Evolutionary conservation across 2,113 vertebrate species (phyloP).

Genomic region (Hippocampus mohnikei): DNA sequence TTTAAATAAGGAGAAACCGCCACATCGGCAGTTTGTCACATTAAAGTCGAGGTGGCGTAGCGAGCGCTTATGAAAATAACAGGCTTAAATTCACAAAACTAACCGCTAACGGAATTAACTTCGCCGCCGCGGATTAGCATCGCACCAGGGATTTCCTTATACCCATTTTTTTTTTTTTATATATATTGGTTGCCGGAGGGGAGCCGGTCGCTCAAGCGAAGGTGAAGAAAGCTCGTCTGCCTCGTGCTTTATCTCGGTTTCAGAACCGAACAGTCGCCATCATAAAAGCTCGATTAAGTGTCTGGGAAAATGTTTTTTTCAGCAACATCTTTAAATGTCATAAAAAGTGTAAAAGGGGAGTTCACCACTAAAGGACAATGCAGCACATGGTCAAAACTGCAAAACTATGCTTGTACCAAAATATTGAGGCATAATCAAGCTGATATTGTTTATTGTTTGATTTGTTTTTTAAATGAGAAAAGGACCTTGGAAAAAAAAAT

Average conservation of each 20-base stretch:
- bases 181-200: conserved; percentile 36
- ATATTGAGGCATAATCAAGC: too few relatives aligned
- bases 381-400: neutral
- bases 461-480: too few relatives aligned
- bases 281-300: neutral
- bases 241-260: conserved; percentile 36
- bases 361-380: neutral
- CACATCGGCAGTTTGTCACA: conserved; percentile 53
- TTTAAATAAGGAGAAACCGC: conserved; percentile 44
- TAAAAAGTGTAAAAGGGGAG: neutral
- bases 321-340: neutral
- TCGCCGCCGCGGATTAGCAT: conserved; percentile 51
- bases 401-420: too few relatives aligned
- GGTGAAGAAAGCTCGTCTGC: conserved; percentile 54
- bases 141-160: conserved; percentile 50
- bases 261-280: neutral
- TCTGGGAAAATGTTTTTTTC: neutral
- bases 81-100: conserved; percentile 53
- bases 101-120: conserved; percentile 54
- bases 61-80: conserved; percentile 49
- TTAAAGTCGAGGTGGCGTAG: conserved; percentile 23
- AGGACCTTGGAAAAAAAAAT: too few relatives aligned
- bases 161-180: conserved; percentile 36
- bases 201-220: conserved; percentile 51
- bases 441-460: too few relatives aligned